Evolutionary conservation across 2,888 invertebrate species (phyloP), one percentile per base, ranked within the genome.

Genomic region (Trissoscelio sp.): DNA sequence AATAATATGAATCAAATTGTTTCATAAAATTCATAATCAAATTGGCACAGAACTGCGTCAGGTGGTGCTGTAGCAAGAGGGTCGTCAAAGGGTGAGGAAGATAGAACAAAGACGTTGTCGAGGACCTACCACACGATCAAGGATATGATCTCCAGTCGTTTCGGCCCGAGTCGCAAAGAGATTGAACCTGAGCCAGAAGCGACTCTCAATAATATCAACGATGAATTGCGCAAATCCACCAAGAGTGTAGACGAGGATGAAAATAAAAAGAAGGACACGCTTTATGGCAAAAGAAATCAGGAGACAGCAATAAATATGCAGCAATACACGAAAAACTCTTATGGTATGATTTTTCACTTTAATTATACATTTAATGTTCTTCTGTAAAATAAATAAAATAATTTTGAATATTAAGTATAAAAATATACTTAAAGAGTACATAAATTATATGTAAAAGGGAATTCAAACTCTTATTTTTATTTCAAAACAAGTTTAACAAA

Each of bases 81-180:
- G 14, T 53, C 75, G 24, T 77, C 86, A 28, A 91, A 89, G 77
- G 83, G 86, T 53, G 90, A 91, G 60, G 91, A 91, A 28, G 91
- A 91, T 16, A 89, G 88, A 53, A 91, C 92, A 70, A 94, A 95
- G 89, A 94, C 95, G n/a, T 94, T 95, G 75, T 94, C 95, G 51
- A 95, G 96, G 91, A 96, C 96, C 0, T 96, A 96, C 88, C 95
- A 96, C 89, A 96, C 96, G 3, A 93, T 96, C 81, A 96, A 96
- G 92, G 96, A 96, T 87, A 95, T 96, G 93, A 96, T 96, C 88
- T 96, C 96, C 18, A 96, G 95, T 89, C 94, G 95, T 87, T 96
- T 96, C 90, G 95, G 95, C 86, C 89, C 90, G 31, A 94, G 93
- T 85, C 94, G 93, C 48, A 92, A 91, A 87, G 94, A 94, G 20